phyloP scores from a whole-genome alignment of 2,888 invertebrate species.

The Eueremaeus valkanovi region DNA sequence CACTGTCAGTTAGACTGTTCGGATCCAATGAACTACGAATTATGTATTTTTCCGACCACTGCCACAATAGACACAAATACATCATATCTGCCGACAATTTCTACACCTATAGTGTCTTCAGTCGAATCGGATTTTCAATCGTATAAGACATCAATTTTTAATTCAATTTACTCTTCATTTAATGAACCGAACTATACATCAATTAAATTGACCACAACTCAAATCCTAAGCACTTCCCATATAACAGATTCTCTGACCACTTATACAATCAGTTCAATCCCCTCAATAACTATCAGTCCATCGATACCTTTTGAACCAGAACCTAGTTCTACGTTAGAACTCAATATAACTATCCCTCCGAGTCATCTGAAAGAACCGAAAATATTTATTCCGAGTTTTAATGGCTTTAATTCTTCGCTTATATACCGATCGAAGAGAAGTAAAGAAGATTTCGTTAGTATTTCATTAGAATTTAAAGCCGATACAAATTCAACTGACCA shows the following conservation, averaged over 20 bases:
- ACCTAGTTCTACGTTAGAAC: not conserved
- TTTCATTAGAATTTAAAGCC: not conserved
- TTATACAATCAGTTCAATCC: not conserved
- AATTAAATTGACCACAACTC: not conserved
- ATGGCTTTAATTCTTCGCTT: constrained; percentile 7
- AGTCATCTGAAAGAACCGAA: not conserved
- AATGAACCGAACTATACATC: not conserved
- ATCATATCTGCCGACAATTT: not conserved
- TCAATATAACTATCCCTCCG: not conserved
- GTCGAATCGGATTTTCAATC: not conserved
- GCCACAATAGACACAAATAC: not conserved
- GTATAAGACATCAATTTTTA: no score
- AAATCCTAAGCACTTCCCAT: not conserved
- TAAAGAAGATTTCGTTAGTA: constrained; percentile 12
- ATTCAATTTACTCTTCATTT: not conserved
- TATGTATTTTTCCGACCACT: not conserved
- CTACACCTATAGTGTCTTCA: not conserved
- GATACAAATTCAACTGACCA: not conserved
- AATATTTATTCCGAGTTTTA: constrained; percentile 4
- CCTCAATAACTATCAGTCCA: not conserved
- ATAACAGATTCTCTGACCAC: not conserved
- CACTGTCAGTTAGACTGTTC: constrained; percentile 34
- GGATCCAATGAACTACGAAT: not conserved
- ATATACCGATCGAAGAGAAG: constrained; percentile 2
- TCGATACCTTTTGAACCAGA: not conserved